A percentile compares a stretch with the other conserved stretches of the same genome.
phyloP scores from a whole-genome alignment of 2,888 invertebrate genomes.

The Biston betularia region DNA sequence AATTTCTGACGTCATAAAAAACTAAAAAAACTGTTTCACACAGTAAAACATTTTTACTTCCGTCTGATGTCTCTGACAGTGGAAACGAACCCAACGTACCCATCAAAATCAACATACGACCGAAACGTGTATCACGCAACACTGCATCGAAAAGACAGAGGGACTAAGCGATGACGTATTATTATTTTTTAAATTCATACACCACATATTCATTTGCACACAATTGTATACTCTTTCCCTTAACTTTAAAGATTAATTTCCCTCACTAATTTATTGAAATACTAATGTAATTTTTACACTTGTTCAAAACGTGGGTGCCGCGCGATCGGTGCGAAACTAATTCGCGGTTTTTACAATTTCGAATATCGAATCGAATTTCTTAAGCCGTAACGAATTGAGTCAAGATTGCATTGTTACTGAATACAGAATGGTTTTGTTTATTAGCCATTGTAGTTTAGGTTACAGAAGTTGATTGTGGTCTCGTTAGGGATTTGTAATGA shows the following conservation, averaged over 20 bases:
- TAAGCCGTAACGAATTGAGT: slow-evolving; percentile 57
- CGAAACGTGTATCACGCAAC: slow-evolving; percentile 71
- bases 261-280: slow-evolving; percentile 33
- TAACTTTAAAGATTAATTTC: slow-evolving; percentile 1
- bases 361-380: slow-evolving; percentile 64
- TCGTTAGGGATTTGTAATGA: slow-evolving; percentile 13
- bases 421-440: slow-evolving; percentile 35
- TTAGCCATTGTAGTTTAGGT: slow-evolving; percentile 10
- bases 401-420: slow-evolving; percentile 42
- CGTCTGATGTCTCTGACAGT: slow-evolving; percentile 51
- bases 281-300: slow-evolving; percentile 79
- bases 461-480: background rate
- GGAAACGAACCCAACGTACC: slow-evolving; percentile 60
- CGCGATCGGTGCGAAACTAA: slow-evolving; percentile 77
- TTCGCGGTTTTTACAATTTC: slow-evolving; percentile 78
- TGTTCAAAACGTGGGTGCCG: slow-evolving; percentile 65
- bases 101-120: slow-evolving; percentile 77
- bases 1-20: no score
- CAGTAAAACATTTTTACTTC: background rate
- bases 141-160: slow-evolving; percentile 78
- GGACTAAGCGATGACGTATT: slow-evolving; percentile 75
- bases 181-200: slow-evolving; percentile 83
- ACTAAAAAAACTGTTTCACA: no score
- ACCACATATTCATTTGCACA: slow-evolving; percentile 50
- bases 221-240: slow-evolving; percentile 49